Percentiles rank a stretch among this genome's conserved stretches.
Evolutionary conservation across 2,797 vertebrate species (phyloP).

Genomic region (Otolemur crassicaudatus): DNA sequence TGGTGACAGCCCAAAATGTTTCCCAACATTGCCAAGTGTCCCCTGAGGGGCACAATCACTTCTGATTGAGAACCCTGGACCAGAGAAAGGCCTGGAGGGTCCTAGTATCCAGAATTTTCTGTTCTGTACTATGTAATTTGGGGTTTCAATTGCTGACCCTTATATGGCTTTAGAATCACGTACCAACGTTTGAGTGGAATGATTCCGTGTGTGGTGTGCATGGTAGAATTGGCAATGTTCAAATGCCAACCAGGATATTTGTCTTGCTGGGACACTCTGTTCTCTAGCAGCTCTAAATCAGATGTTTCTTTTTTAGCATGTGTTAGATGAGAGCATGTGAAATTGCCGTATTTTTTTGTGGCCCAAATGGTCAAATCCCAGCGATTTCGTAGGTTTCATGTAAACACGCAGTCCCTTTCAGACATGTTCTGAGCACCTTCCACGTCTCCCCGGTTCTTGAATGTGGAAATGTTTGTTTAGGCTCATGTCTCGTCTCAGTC

Average conservation of each 20-base stretch:
- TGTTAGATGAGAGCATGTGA: slow-evolving; percentile 17
- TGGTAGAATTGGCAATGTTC: neutral
- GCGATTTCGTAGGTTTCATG: slow-evolving; percentile 61
- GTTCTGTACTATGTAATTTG: neutral
- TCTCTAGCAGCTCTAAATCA: slow-evolving; percentile 56
- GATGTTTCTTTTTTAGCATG: slow-evolving; percentile 37
- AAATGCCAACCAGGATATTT: neutral
- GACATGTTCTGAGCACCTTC: slow-evolving; percentile 55
- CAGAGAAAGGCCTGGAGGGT: neutral
- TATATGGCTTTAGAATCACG: neutral
- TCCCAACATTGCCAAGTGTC: neutral
- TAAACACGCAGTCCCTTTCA: slow-evolving; percentile 49
- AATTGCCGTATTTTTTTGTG: slow-evolving; percentile 39
- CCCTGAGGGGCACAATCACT: neutral
- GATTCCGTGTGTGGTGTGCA: neutral
- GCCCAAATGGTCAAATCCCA: slow-evolving; percentile 25
- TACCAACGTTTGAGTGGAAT: neutral
- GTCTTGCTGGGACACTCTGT: slow-evolving; percentile 3
- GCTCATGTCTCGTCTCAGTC: slow-evolving; percentile 51
- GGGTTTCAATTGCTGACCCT: slow-evolving; percentile 5
- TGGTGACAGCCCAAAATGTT: neutral
- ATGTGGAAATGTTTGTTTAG: slow-evolving; percentile 68
- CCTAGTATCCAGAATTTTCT: neutral
- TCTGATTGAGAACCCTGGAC: slow-evolving; percentile 29
- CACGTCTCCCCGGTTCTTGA: slow-evolving; percentile 12